Evolutionary conservation across 2,797 vertebrate species (phyloP), one percentile per base, ranked within the genome.

Genomic region (Erethizon dorsatum): DNA sequence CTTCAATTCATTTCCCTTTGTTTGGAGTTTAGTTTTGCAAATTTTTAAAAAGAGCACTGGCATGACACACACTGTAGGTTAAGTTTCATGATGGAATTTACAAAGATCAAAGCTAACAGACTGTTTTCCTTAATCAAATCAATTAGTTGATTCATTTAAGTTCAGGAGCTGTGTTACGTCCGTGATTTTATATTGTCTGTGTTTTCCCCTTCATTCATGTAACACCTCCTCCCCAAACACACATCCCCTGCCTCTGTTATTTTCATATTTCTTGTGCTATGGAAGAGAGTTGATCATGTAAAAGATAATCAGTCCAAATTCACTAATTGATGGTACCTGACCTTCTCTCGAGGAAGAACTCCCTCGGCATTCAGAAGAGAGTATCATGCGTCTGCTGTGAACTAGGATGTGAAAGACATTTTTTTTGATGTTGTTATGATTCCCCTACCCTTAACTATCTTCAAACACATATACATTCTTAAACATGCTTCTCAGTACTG

Each of bases 51-150:
- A 41, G 50, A 77, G 33, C 61, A 71, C 28, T 63, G n/a, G 3
- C 80, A 26, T 50, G 6, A n/a, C 11, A 26, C 24, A 61, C 47
- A 63, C 17, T 84, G 28, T 20, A 94, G 47, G 50, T 61, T 94
- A 92, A 89, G 87, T 90, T 92, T 86, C 45, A 78, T 77, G 67
- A 87, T 52, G 69, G 41, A 84, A 61, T 92, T 97, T 50, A 6
- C 80, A 96, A 86, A 89, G 20, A n/a, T 89, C 78, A 57, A 47
- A 17, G 18, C 28, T 69, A 77, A 67, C 57, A 80, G 50, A 22
- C 45, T 90, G 2, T 67, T 87, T 24, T 90, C 54, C 9, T 80
- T 37, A 63, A 63, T 86, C 12, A 26, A 52, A 47, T 80, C 20
- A 41, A 63, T 85, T 71, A 37, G 17, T 41, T 89, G 17, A 69